Conservation (phyloP, 2,797 vertebrate species). For the Anguilla anguilla region DNA sequence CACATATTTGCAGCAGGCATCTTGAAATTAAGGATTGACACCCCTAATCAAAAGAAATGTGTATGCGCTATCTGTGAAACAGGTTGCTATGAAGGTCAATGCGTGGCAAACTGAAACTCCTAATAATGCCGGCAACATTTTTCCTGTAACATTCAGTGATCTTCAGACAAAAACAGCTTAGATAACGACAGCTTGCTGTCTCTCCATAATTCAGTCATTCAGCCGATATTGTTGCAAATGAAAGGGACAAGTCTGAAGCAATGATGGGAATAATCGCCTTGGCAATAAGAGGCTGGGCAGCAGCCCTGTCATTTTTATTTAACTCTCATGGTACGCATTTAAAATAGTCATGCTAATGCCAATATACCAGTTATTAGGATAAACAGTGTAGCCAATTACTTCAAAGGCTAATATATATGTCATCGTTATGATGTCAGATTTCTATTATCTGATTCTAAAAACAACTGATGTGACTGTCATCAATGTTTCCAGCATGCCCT, state of each 20-base stretch:
- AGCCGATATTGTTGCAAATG: conserved; percentile 8
- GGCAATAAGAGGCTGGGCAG: not conserved
- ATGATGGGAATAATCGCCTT: too few relatives aligned
- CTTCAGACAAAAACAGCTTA: conserved; percentile 27
- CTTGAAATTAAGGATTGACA: not conserved
- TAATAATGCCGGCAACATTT: conserved; percentile 16
- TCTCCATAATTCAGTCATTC: conserved; percentile 19
- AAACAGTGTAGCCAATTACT: conserved; percentile 5
- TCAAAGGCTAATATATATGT: conserved; percentile 4
- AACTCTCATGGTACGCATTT: not conserved
- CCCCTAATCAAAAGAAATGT: not conserved
- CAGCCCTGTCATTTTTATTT: conserved; percentile 15
- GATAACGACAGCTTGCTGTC: conserved; percentile 20
- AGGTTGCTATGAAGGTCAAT: conserved; percentile 8
- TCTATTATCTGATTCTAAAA: not conserved
- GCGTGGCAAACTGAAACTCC: conserved; percentile 9
- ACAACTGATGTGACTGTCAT: not conserved
- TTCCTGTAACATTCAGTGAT: conserved; percentile 20
- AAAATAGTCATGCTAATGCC: conserved; percentile 8
- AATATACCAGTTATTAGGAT: conserved; percentile 19
- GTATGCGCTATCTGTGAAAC: not conserved
- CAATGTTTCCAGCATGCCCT: not conserved
- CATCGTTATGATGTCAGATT: not conserved
- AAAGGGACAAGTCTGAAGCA: not conserved
- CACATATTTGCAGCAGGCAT: not conserved